Conservation (phyloP, 1,140 invertebrate genomes). For the Drosophila arizonae region DNA sequence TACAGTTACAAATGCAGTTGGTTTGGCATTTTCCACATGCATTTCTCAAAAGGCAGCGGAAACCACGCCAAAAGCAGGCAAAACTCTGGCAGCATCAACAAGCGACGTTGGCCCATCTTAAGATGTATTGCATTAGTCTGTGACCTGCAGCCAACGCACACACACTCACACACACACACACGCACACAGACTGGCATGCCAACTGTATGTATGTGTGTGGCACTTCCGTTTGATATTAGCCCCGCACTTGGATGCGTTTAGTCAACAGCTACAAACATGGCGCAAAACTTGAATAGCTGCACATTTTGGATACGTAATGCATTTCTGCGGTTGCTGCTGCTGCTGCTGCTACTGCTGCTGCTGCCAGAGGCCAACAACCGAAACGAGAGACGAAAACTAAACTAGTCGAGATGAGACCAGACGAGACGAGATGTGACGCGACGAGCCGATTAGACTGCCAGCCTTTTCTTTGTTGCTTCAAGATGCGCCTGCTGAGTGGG, state of each 20-base stretch:
- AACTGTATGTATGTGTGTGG: constrained; percentile 39
- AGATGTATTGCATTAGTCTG: constrained; percentile 69
- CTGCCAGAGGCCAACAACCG: constrained; percentile 19
- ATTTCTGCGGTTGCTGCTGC: constrained; percentile 64
- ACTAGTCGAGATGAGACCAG: not conserved
- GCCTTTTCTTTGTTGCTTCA: constrained; percentile 40
- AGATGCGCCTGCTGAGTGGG: constrained; percentile 7
- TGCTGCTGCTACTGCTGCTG: constrained; percentile 6
- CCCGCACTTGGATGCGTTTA: constrained; percentile 67
- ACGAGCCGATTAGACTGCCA: constrained; percentile 2
- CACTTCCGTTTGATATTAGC: constrained; percentile 79
- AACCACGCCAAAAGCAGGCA: constrained; percentile 72
- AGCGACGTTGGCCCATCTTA: constrained; percentile 51
- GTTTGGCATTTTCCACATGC: constrained; percentile 76
- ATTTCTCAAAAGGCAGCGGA: constrained; percentile 77
- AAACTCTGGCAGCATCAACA: constrained; percentile 51
- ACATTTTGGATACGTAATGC: constrained; percentile 54
- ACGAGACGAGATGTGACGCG: not conserved
- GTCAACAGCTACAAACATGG: constrained; percentile 59
- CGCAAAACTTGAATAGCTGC: constrained; percentile 47
- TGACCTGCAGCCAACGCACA: constrained; percentile 23
- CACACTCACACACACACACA: constrained; percentile 5
- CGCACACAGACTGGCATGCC: too few species aligned
- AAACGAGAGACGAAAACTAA: not conserved
- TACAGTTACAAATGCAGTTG: constrained; percentile 69